Conservation (phyloP, 2,113 vertebrate genomes). For the Sus scrofa region T2T-Sscrofa CM000816.6:58744501-58745000, state of each 20-base stretch:
- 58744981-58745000: not conserved
- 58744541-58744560: not conserved
- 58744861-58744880: not conserved
- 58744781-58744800: not conserved
- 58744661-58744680: not conserved
- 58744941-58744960: not conserved
- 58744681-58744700: not conserved
- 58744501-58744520: not conserved
- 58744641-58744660: not conserved
- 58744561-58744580: not conserved
- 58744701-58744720: not conserved
- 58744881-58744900: not conserved
- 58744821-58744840: not conserved
- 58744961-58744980: not conserved
- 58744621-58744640: not conserved
- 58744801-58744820: not conserved
- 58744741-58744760: not conserved
- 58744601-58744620: accelerated
- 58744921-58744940: not conserved
- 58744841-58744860: not conserved
- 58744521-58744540: not conserved
- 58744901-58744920: not conserved
- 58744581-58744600: not conserved
- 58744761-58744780: not conserved
- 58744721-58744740: not conserved